phyloP scores from a whole-genome alignment of 2,113 vertebrate species.

The Bujurquina vittata region DNA sequence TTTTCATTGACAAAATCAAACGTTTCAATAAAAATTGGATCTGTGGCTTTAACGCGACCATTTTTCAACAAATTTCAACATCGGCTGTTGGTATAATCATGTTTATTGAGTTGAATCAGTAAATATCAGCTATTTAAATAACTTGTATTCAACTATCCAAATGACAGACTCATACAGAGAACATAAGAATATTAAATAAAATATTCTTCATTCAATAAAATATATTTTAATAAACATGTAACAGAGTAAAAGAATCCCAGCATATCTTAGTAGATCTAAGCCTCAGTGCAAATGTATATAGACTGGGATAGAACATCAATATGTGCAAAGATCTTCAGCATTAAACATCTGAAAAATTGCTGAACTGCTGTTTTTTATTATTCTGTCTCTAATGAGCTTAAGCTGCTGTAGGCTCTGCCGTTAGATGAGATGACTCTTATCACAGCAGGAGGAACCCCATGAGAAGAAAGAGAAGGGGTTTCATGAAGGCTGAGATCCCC shows the following conservation, averaged over 20 bases:
- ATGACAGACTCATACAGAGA: background rate
- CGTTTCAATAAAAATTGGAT: conserved; percentile 14
- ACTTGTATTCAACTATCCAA: background rate
- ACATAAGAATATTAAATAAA: background rate
- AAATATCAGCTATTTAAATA: background rate
- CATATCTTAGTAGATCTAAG: background rate
- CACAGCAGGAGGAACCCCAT: conserved; percentile 66
- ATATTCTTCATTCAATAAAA: conserved; percentile 35
- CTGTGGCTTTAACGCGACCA: background rate
- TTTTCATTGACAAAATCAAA: conserved; percentile 32
- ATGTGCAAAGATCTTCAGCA: background rate
- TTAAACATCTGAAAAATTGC: background rate
- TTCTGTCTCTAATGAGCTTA: background rate
- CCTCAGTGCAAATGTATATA: background rate
- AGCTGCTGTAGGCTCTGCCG: no score
- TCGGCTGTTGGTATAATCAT: background rate
- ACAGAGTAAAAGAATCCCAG: background rate
- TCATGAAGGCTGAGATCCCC: conserved; percentile 53
- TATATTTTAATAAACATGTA: conserved; percentile 37
- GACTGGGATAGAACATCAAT: background rate
- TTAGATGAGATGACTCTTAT: background rate
- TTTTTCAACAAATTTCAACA: background rate
- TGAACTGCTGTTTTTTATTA: background rate
- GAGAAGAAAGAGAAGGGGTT: conserved; percentile 63
- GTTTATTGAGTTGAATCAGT: conserved; percentile 31